Evolutionary conservation across 2,113 vertebrate species (phyloP).

Genomic region (Calidris pygmaea): DNA sequence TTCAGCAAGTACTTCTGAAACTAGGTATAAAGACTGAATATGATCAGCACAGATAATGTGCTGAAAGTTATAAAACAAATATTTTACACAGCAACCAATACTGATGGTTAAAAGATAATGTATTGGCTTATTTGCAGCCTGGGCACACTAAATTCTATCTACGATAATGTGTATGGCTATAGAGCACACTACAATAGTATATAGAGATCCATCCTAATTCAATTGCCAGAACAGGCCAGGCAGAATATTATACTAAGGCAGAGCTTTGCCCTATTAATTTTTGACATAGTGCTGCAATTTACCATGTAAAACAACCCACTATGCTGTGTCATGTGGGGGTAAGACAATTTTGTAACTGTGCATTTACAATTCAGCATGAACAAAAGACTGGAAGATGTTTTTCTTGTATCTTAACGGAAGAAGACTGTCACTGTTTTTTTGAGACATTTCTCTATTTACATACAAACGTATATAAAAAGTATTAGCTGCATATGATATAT

Average conservation of each 20-base stretch:
- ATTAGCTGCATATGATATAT: background rate
- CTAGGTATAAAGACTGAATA: background rate
- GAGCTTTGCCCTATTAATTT: background rate
- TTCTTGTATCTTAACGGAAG: background rate
- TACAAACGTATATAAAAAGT: background rate
- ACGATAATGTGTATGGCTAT: background rate
- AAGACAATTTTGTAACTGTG: background rate
- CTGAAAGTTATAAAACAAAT: background rate
- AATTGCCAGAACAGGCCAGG: background rate
- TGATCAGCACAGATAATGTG: background rate
- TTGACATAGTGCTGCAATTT: background rate
- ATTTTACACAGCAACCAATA: background rate
- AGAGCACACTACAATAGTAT: background rate
- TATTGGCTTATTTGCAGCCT: background rate
- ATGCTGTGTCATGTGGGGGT: background rate
- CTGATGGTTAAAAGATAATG: background rate
- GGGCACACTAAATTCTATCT: background rate
- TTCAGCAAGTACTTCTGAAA: background rate
- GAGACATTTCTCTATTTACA: background rate
- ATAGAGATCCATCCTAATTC: background rate
- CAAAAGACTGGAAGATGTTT: background rate
- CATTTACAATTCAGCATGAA: background rate
- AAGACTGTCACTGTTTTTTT: background rate
- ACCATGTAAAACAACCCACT: background rate
- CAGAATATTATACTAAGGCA: background rate